Evolutionary conservation across 2,888 invertebrate species (phyloP), one percentile per base, ranked within the genome.

Genomic region (Hemithea aestivaria): DNA sequence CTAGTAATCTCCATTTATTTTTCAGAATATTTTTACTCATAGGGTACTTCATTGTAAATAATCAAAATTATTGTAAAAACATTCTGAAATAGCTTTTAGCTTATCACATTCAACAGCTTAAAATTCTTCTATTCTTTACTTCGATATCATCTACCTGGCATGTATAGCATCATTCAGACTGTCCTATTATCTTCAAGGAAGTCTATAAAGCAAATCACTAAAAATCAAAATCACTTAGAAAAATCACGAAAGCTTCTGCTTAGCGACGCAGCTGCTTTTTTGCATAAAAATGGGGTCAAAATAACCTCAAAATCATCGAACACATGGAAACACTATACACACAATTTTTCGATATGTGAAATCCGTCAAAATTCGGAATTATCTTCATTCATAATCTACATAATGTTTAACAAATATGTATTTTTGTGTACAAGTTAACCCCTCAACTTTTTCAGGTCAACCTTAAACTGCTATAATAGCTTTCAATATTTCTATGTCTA

Each of bases 191-290:
- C 3, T 16, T 16, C 5, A 31, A 44, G 73, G 70, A 74, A 74
- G 65, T 73, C 72, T 75, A 60, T 72, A 73, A 33, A 32, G 21
- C 25, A 20, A 24, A 27, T 32, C 25, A 36, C 27, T 25, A 6
- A 25, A 20, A 36, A 32, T 27, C 28, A 6, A 25, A 20, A 36
- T 54, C 49, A 48, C 50, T 21, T 44, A 46, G 8, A 22, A 31
- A 10, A 12, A 41, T 52, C 53, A 62, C 56, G 35, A 48, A 53
- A 58, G 58, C 65, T 79, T 82, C 76, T 63, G 83, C 83, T 84
- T 48, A 79, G 83, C 81, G 66, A 77, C 67, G 80, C 79, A 67
- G 74, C 70, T 62, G 82, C 83, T 83, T 83, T 34, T 75, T 73
- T 53, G 76, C 76, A 68, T 9, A 12, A 6, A 20, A 31, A 43